These are phyloP conservation scores for Sinocyclocheilus rhinocerous DNA, from an alignment of 2,113 vertebrate species.

Conservation along the genomic window DNA sequence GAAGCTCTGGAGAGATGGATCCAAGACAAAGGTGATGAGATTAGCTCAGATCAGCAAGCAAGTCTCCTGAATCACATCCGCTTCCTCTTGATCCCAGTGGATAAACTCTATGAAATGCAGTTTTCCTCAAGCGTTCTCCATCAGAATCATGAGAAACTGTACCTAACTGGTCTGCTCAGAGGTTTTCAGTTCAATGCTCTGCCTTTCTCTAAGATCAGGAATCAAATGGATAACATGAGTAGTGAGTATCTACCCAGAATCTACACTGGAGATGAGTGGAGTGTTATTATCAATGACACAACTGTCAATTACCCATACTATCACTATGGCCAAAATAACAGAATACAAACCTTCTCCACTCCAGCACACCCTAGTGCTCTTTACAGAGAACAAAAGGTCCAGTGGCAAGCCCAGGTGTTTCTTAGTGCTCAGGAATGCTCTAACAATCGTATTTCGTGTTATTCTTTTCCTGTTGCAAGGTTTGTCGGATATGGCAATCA, in stretches of 20 bases:
- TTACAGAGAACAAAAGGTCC: constrained; percentile 41
- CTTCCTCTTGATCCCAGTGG: constrained; percentile 77
- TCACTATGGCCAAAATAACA: not conserved
- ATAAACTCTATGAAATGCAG: constrained; percentile 72
- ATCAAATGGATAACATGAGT: constrained; percentile 54
- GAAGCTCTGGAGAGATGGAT: constrained; percentile 71
- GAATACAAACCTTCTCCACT: constrained; percentile 55
- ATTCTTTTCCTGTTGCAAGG: constrained; percentile 62
- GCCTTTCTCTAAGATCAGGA: constrained; percentile 59
- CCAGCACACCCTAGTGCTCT: constrained; percentile 72
- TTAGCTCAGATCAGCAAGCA: constrained; percentile 47
- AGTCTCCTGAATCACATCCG: constrained; percentile 67
- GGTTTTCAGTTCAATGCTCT: constrained; percentile 77
- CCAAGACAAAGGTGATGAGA: constrained; percentile 5
- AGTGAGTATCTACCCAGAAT: constrained; percentile 68
- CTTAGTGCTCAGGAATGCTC: constrained; percentile 59
- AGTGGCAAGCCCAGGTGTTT: constrained; percentile 67
- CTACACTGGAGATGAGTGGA: constrained; percentile 74
- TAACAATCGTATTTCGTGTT: constrained; percentile 41
- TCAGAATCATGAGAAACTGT: constrained; percentile 57
- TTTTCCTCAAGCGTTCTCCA: constrained; percentile 66
- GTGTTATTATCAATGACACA: not conserved
- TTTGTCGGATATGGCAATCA: not conserved
- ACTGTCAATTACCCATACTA: not conserved
- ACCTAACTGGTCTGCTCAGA: constrained; percentile 62